Evolutionary conservation across 2,797 vertebrate species (phyloP).

Genomic region (Notoglanidium macrostoma): DNA sequence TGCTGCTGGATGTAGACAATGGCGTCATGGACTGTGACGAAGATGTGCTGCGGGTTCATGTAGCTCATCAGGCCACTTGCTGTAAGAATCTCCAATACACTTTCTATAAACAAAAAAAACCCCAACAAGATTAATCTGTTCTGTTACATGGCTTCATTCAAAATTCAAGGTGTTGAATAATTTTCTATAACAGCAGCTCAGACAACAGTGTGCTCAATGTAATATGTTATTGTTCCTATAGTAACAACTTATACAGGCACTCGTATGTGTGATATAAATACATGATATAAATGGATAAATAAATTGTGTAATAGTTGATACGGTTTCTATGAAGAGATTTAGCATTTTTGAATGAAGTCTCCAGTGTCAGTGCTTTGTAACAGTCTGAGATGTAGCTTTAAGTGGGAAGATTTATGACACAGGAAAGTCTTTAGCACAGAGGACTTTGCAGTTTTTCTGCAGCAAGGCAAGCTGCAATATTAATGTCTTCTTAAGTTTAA

Average conservation of each 20-base stretch:
- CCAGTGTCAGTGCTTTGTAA: not conserved
- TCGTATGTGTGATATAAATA: not conserved
- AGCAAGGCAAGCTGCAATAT: not conserved
- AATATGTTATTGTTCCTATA: not conserved
- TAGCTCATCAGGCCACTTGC: conserved; percentile 83
- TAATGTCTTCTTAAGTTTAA: not conserved
- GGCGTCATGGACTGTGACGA: conserved; percentile 88
- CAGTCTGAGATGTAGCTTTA: not conserved
- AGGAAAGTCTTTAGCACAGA: not conserved
- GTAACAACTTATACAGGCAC: not conserved
- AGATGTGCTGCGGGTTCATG: conserved; percentile 86
- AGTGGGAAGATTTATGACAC: not conserved
- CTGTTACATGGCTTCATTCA: not conserved
- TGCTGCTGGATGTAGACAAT: conserved; percentile 81
- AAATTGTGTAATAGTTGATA: not conserved
- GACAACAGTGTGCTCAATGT: not conserved
- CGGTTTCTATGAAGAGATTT: not conserved
- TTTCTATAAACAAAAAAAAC: conserved; percentile 74
- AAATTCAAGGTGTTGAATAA: not conserved
- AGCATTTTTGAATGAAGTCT: not conserved
- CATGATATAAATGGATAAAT: not conserved
- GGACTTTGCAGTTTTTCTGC: too few species aligned
- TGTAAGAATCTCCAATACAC: conserved; percentile 82
- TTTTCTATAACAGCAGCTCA: not conserved
- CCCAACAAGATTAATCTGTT: not conserved